phyloP scores from a whole-genome alignment of 2,113 vertebrate genomes.

The Aythya baeri region DNA sequence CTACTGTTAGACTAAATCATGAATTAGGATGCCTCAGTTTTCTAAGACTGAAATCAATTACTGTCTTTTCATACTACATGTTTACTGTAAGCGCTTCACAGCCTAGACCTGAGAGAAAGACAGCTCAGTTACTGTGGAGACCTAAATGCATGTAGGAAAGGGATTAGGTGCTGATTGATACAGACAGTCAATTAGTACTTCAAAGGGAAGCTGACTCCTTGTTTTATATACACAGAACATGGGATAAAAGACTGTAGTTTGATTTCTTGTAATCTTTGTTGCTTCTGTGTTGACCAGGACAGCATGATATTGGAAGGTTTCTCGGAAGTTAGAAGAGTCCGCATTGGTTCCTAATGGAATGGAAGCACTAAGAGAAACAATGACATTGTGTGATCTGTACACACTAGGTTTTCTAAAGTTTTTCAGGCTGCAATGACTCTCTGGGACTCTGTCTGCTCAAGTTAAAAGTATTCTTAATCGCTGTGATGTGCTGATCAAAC shows the following conservation, averaged over 20 bases:
- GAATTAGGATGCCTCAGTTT: not conserved
- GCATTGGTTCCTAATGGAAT: conserved; percentile 66
- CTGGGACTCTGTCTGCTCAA: conserved; percentile 72
- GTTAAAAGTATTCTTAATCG: conserved; percentile 80
- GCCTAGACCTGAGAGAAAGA: conserved; percentile 18
- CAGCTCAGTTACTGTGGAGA: conserved; percentile 75
- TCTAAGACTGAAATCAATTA: conserved; percentile 9
- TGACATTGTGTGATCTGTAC: conserved; percentile 70
- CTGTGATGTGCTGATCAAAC: conserved; percentile 80
- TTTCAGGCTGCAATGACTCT: conserved; percentile 71
- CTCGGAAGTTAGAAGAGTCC: conserved; percentile 73
- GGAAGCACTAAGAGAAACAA: conserved; percentile 75
- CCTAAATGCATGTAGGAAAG: conserved; percentile 69
- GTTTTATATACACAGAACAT: conserved; percentile 74
- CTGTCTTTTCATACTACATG: not conserved
- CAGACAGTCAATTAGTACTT: conserved; percentile 84
- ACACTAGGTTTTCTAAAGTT: conserved; percentile 70
- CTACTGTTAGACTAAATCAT: not conserved
- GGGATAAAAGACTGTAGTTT: conserved; percentile 75
- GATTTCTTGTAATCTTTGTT: conserved; percentile 76
- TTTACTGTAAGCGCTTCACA: conserved; percentile 56
- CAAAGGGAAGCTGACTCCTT: conserved; percentile 77
- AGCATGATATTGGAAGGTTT: conserved; percentile 70
- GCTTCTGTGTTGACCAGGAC: conserved; percentile 67
- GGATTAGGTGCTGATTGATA: conserved; percentile 79